phyloP scores from a whole-genome alignment of 2,113 vertebrate species.

The Nicator chloris region DNA sequence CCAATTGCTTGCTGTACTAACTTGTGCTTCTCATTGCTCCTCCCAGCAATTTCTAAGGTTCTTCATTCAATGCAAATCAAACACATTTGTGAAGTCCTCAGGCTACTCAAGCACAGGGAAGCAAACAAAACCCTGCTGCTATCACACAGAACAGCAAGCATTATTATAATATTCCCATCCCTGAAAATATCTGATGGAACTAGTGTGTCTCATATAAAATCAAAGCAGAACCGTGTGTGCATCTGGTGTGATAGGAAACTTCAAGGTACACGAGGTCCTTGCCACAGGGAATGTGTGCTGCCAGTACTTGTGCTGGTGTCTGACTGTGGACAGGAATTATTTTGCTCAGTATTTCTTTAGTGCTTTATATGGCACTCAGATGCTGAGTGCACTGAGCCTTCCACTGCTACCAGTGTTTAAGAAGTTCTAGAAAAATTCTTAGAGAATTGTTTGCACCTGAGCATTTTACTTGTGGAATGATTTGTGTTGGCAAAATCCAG shows the following conservation, averaged over 20 bases:
- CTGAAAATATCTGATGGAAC: neutral
- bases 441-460: neutral
- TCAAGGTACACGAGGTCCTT: neutral
- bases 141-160: neutral
- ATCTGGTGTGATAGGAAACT: neutral
- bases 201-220: neutral
- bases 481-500: neutral
- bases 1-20: neutral
- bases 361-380: neutral
- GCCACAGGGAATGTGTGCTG: neutral
- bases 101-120: neutral
- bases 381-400: neutral
- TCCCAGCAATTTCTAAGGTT: neutral
- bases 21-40: neutral
- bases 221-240: neutral
- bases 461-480: neutral
- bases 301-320: neutral
- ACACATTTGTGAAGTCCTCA: neutral
- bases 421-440: neutral
- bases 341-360: neutral
- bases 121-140: neutral
- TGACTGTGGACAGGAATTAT: neutral
- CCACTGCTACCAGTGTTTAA: neutral
- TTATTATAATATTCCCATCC: neutral
- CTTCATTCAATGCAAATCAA: neutral